Evolutionary conservation across 2,888 invertebrate species (phyloP), one percentile per base, ranked within the genome.

Genomic region (Trachelus stipa): DNA sequence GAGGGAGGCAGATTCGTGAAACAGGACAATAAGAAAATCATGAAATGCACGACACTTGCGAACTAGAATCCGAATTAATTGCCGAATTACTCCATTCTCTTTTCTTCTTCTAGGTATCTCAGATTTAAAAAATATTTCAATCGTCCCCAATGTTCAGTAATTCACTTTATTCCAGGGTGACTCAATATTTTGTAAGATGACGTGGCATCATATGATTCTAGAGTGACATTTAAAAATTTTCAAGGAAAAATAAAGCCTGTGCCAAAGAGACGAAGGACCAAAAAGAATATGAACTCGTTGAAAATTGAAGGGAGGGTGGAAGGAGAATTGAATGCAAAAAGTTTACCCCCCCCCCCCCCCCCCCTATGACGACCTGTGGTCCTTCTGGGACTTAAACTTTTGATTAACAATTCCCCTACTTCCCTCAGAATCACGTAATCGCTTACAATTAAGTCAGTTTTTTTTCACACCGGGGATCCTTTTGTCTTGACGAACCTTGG

Each of bases 361-460:
- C 31, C 33, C 33, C 30, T 35, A 12, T 12, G 33, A 71, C 71
- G 71, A 23, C 23, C 34, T 71, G 71, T 23, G 71, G 71, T 71
- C 31, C 71, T 71, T 33, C 33, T 33, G 12, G 71, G 34, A 71
- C 71, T 71, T 31, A 71, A 71, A 71, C 71, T 71, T 71, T 71
- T 71, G 33, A 71, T 71, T 71, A 71, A 31, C 31, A 33, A 71
- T 31, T 12, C 9, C 34, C 33, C 33, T 15, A 11, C 71, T 31
- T 33, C 34, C 15, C 34, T 12, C 9, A 34, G 34, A 71, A 31
- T 71, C 71, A 33, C 71, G 30, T 69, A 69, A 71, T 71, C 31
- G 71, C 71, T 31, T 34, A 34, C 31, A 71, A 71, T 71, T 71
- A 34, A 33, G 30, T 30, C 6, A 31, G 3, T 71, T 34, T 71